phyloP scores from a whole-genome alignment of 2,888 invertebrate species.

The Thelaira solivaga region DNA sequence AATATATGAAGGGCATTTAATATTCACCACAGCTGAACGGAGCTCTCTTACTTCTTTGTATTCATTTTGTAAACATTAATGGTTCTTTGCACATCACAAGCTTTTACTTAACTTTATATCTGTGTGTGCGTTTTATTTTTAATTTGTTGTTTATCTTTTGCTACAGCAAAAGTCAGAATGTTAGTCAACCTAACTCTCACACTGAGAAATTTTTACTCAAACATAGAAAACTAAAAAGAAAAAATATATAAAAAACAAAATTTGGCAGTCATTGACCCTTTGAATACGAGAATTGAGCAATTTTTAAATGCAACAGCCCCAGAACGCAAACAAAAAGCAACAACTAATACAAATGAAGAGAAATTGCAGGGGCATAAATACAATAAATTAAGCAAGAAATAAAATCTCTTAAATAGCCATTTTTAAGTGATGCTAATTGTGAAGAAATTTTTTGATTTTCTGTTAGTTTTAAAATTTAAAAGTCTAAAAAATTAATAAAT shows the following conservation, averaged over 20 bases:
- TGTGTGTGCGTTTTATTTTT: too few relatives aligned
- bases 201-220: slow-evolving; percentile 3
- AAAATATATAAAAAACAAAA: too few relatives aligned
- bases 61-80: too few relatives aligned
- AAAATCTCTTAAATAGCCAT: slow-evolving; percentile 14
- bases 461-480: too few relatives aligned
- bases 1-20: too few relatives aligned
- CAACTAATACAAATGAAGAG: slow-evolving; percentile 30
- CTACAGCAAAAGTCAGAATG: neutral
- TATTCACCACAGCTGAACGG: too few relatives aligned
- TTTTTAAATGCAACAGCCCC: slow-evolving; percentile 41
- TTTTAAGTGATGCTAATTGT: slow-evolving; percentile 23
- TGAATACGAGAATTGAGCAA: slow-evolving; percentile 23
- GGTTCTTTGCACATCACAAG: neutral
- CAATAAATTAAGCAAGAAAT: slow-evolving; percentile 3
- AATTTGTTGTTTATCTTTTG: slow-evolving; percentile 5
- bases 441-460: too few relatives aligned
- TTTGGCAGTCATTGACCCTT: slow-evolving; percentile 60
- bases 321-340: slow-evolving; percentile 16
- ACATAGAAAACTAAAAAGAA: slow-evolving; percentile 20
- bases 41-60: too few relatives aligned
- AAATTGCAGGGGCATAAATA: slow-evolving; percentile 12
- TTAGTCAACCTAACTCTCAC: slow-evolving; percentile 8
- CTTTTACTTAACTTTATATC: neutral
- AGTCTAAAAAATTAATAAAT: neutral